Evolutionary conservation across 2,113 vertebrate genomes (phyloP).

Genomic region (Pomatostomus ruficeps): DNA sequence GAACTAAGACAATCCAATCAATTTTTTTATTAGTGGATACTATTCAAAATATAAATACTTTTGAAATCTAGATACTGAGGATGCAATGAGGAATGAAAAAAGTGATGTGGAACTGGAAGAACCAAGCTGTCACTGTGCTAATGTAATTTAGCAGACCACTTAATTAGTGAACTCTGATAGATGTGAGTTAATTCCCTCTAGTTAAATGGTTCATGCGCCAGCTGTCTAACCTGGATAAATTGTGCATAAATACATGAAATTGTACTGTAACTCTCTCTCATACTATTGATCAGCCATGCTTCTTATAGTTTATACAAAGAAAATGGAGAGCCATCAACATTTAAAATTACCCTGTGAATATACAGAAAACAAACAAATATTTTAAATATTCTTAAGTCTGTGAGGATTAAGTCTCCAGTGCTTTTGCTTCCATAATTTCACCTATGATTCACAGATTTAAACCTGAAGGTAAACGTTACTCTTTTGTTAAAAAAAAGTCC

Average conservation of each 20-base stretch:
- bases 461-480: neutral
- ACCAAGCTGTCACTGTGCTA: neutral
- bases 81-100: neutral
- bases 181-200: neutral
- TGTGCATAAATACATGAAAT: neutral
- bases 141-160: neutral
- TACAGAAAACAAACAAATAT: neutral
- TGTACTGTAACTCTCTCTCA: neutral
- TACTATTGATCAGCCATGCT: neutral
- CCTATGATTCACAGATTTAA: neutral
- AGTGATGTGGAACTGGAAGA: neutral
- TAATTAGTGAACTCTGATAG: neutral
- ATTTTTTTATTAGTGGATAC: neutral
- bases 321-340: neutral
- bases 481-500: neutral
- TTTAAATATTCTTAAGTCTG: neutral
- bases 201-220: too few species aligned
- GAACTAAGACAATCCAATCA: neutral
- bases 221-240: accelerated
- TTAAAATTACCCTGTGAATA: neutral
- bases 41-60: neutral
- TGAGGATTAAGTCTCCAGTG: neutral
- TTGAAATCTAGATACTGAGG: neutral
- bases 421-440: neutral
- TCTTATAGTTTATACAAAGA: neutral